phyloP scores from a whole-genome alignment of 30 jellyfish, hydroid and myxozoan genomes.

The Chrysaora quinquecirrha region DNA sequence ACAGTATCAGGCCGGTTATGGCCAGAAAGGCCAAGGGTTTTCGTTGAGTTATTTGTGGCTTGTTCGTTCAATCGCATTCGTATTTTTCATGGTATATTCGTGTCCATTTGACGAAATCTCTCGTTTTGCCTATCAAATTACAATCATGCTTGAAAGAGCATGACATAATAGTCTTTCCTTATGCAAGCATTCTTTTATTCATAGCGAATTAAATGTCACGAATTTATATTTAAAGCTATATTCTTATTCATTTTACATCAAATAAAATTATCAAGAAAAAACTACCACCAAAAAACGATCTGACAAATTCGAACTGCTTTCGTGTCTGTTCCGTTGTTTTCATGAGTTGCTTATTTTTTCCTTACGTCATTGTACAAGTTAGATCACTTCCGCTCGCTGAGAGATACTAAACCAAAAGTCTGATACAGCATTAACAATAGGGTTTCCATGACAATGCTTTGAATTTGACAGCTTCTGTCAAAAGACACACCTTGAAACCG shows the following conservation, averaged over 20 bases:
- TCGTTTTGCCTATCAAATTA: slow-evolving; percentile 12
- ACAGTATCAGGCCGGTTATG: too few relatives aligned
- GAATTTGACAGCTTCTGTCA: slow-evolving; percentile 71
- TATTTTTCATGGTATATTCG: too few relatives aligned
- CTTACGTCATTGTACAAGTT: slow-evolving; percentile 54
- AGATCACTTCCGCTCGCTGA: slow-evolving; percentile 80
- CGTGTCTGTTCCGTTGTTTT: background rate
- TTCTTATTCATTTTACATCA: background rate
- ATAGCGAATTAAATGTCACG: background rate
- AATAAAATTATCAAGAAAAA: background rate
- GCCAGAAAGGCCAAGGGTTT: too few relatives aligned
- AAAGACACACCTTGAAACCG: slow-evolving; percentile 79
- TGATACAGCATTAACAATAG: slow-evolving; percentile 29
- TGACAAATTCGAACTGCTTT: background rate
- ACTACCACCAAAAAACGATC: background rate
- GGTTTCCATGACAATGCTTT: slow-evolving; percentile 67
- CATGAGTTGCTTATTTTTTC: background rate
- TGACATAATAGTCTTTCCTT: background rate
- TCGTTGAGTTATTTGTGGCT: too few relatives aligned
- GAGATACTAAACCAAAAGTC: slow-evolving; percentile 26
- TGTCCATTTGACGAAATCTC: too few relatives aligned
- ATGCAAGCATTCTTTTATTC: background rate
- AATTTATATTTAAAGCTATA: background rate
- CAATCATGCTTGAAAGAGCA: slow-evolving; percentile 4
- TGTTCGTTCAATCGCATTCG: too few relatives aligned